Conservation (phyloP, 2,888 invertebrate genomes). For the Spodoptera littoralis region DNA sequence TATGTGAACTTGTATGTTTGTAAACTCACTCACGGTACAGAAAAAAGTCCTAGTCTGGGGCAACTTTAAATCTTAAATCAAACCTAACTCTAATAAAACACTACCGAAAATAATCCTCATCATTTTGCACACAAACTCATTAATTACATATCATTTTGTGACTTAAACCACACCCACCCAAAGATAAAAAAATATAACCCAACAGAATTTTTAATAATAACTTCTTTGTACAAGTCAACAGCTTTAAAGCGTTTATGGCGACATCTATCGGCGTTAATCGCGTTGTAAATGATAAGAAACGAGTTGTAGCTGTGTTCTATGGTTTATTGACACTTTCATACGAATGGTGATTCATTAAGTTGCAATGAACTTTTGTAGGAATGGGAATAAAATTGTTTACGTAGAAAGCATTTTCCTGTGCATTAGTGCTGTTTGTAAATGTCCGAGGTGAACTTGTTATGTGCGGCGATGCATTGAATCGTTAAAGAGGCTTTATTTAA, state of each 20-base stretch:
- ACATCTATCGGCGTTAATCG: conserved; percentile 60
- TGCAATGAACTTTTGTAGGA: conserved; percentile 47
- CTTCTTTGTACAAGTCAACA: conserved; percentile 75
- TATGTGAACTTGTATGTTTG: no score
- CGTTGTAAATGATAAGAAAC: conserved; percentile 73
- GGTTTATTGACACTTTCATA: conserved; percentile 70
- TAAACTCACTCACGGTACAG: no score
- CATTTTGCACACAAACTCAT: no score
- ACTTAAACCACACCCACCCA: conserved; percentile 51
- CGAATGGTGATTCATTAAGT: conserved; percentile 52
- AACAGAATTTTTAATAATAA: conserved; percentile 79
- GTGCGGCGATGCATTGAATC: no score
- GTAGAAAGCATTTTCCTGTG: conserved; percentile 1
- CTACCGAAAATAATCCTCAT: no score
- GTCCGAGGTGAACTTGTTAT: background rate
- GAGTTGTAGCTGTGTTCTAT: conserved; percentile 66
- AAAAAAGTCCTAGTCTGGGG: no score
- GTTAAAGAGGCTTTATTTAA: no score
- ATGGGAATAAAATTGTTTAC: conserved; percentile 16
- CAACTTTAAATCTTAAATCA: no score
- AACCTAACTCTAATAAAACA: no score
- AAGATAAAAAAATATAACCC: conserved; percentile 73
- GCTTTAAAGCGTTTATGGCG: conserved; percentile 71
- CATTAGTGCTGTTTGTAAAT: background rate
- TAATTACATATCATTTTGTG: background rate